Evolutionary conservation across 2,888 invertebrate genomes (phyloP), one percentile per base, ranked within the genome.

Genomic region (Odontothrips loti): DNA sequence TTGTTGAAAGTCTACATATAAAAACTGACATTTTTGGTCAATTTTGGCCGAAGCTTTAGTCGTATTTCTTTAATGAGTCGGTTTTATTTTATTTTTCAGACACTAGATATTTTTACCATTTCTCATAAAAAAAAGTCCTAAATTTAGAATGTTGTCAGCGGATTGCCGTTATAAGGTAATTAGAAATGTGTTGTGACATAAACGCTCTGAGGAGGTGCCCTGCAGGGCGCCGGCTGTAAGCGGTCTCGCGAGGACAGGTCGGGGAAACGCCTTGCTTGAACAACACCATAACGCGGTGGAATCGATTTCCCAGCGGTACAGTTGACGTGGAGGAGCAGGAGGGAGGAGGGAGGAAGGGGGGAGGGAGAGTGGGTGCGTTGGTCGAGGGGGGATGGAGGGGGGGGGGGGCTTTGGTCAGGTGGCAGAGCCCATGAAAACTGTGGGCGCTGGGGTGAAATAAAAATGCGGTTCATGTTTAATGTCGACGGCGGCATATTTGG

Each of bases 291-390:
- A 75, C 68, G 20, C 20, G 58, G 20, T 58, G 58, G 68, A 75
- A 75, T 75, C 68, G 68, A 75, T 75, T 75, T 75, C 68, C 68
- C 68, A 75, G 68, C 68, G 68, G 68, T 75, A 75, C 68, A 75
- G 68, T 75, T 75, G 68, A 75, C 68, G 68, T 12, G 23, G 68
- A 12, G 68, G 27, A 27, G 27, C 23, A 2, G 27, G 23, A 27
- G 23, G 11, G 68, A 12, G 27, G 27, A 9, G 0, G 23, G 27
- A 10, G 27, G 68, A 3, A 9, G 68, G 68, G 27, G 27, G 68
- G 12, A 9, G 68, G 68, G 23, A 6, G 23, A 23, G 68, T 0
- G 6, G 68, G 27, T n/a, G 27, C 12, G 12, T 4, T 8, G 68
- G 68, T n/a, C 68, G 68, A 27, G 27, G 27, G 27, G 27, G 12